A percentile compares a stretch with the other conserved stretches of the same genome.
phyloP scores from a whole-genome alignment of 2,113 vertebrate genomes.

The Passerina amoena region DNA sequence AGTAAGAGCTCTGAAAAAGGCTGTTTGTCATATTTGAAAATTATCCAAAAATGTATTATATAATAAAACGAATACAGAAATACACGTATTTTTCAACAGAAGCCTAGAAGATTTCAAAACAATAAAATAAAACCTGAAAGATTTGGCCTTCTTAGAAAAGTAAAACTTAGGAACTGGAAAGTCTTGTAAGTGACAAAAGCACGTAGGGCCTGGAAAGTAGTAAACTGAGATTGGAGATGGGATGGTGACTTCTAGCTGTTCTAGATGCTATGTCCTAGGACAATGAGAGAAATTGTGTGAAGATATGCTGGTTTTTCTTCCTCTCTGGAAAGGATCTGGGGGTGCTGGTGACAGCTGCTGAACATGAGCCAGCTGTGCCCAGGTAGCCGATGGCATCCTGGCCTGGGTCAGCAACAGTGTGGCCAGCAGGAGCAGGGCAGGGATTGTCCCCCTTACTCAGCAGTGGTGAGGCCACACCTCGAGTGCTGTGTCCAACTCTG shows the following conservation, averaged over 20 bases:
- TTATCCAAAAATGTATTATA: background rate
- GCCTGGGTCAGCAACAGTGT: background rate
- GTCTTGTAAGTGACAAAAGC: background rate
- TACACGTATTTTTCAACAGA: background rate
- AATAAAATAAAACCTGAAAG: background rate
- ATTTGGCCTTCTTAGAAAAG: background rate
- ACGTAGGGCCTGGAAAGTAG: rapidly evolving
- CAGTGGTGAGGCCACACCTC: background rate
- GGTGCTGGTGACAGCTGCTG: no score
- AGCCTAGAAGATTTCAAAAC: background rate
- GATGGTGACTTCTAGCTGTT: background rate
- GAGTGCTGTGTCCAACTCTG: no score
- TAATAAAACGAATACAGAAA: background rate
- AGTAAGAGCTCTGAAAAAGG: background rate
- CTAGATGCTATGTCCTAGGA: background rate
- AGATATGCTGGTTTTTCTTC: background rate
- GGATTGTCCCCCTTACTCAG: no score
- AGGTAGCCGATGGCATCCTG: background rate
- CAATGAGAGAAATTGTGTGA: background rate
- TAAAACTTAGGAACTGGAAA: background rate
- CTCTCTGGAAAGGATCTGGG: background rate
- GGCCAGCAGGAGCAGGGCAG: background rate
- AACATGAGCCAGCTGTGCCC: background rate
- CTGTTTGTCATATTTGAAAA: background rate
- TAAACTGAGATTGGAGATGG: background rate